Base-by-base conservation (phyloP, 2,888 invertebrate genomes). In the Oscheius sp. region DNA sequence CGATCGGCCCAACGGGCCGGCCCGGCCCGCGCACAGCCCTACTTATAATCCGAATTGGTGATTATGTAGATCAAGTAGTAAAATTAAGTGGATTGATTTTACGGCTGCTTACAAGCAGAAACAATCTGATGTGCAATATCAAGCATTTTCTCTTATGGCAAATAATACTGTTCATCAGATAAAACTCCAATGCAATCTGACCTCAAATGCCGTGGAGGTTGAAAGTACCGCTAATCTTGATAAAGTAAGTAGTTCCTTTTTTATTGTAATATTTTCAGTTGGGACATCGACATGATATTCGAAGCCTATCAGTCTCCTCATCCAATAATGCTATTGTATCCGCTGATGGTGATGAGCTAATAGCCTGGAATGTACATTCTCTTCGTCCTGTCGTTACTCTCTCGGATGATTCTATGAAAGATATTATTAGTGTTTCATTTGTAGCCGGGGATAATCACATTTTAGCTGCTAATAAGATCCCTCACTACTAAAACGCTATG, bases 371-470 rank as follows among this genome's bases (percentile, higher is more conserved):
- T 73, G 78, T 86, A 41, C 78, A 83, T 41, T 82, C 84, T 0
- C 91, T 93, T 80, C 90, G 92, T 56, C 93, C 94, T 81, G 90
- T 94, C 21, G 91, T 93, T 68, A 93, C 93, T 0, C 91, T 94
- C 70, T 87, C 86, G 88, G 91, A 93, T 73, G 92, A 92, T 43
- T 93, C 94, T 85, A 74, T 88, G 73, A 76, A 73, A 25, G 85
- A 87, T 27, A 93, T 94, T 9, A 90, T 93, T 70, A 91, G 93
- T 75, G 91, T 93, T 1, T 91, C 92, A 79, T 96, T 97, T 91
- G 94, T 93, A 23, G 95, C 96, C 21, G 93, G 93, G 21, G 97
- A 99, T 90, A 92, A 95, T 16, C 94, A 97, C 91, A 92, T 94
- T 53, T 90, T 99, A 69, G 92, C 94, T 64, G 98, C 95, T 2